Conservation (phyloP, 1,140 invertebrate genomes). For the Papilio machaon region DNA sequence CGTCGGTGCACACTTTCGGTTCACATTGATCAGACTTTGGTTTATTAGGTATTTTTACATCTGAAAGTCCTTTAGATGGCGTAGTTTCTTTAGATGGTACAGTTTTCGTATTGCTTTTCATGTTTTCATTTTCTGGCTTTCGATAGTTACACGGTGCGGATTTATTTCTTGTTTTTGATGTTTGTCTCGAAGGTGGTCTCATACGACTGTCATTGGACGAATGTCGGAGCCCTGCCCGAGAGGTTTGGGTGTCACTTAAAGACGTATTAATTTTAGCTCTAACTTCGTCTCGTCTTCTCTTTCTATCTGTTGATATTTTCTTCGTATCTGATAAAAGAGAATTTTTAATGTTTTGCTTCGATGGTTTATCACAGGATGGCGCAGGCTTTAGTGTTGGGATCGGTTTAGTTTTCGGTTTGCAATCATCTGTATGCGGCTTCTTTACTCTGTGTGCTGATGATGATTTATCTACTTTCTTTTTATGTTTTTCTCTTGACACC, state of each 20-base stretch:
- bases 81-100: background rate
- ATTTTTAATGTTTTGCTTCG: background rate
- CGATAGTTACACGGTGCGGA: conserved; percentile 18
- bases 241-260: conserved; percentile 8
- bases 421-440: conserved; percentile 4
- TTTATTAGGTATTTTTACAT: background rate
- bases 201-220: conserved; percentile 7
- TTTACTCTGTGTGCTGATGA: conserved; percentile 8
- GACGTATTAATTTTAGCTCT: conserved; percentile 18
- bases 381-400: background rate
- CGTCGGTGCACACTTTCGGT: background rate
- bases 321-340: background rate
- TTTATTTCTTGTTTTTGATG: background rate
- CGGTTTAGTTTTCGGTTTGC: background rate
- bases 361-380: background rate
- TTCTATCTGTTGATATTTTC: background rate
- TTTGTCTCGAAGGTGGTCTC: background rate
- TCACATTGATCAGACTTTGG: background rate
- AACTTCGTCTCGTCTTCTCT: background rate
- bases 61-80: background rate
- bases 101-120: background rate
- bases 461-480: conserved; percentile 23
- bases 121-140: background rate
- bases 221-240: background rate
- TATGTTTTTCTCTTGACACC: conserved; percentile 12